A percentile compares a stretch with the other conserved stretches of the same genome.
Conservation (phyloP, 2,888 invertebrate species). For the Leucophora obtusa region DNA sequence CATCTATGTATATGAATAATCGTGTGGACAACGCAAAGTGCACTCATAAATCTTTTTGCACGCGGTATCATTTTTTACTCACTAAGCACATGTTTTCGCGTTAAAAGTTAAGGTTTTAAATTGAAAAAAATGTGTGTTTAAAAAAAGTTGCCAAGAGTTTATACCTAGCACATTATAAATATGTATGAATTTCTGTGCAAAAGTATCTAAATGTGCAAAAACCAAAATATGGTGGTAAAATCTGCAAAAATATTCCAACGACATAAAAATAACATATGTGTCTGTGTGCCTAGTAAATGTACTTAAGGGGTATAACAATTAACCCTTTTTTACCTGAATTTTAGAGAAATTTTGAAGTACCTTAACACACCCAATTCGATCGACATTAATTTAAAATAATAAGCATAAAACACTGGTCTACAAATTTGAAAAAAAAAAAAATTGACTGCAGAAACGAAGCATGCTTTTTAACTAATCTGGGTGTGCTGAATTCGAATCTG, state of each 20-base stretch:
- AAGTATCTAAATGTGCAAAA: conserved; percentile 32
- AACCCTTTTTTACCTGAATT: no score
- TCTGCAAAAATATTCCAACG: conserved; percentile 20
- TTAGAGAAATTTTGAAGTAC: no score
- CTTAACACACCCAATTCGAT: no score
- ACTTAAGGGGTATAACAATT: no score
- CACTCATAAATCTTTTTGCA: conserved; percentile 63
- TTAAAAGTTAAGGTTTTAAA: conserved; percentile 40
- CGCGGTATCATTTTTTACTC: conserved; percentile 18
- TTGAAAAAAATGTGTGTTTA: conserved; percentile 11
- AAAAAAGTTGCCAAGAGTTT: conserved; percentile 50
- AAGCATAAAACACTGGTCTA: no score
- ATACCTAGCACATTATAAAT: conserved; percentile 35
- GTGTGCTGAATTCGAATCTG: no score
- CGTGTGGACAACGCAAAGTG: conserved; percentile 61
- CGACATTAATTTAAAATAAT: no score
- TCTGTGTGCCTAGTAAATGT: no score
- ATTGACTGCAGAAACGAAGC: no score
- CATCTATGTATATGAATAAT: conserved; percentile 47
- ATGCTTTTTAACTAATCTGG: no score
- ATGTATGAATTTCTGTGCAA: neutral
- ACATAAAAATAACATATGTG: no score
- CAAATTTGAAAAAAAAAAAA: no score
- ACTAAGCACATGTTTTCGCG: conserved; percentile 38
- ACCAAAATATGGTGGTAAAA: conserved; percentile 41